Base-by-base conservation (phyloP, 1,140 invertebrate species). In the Ceratosolen fusciceps region DNA sequence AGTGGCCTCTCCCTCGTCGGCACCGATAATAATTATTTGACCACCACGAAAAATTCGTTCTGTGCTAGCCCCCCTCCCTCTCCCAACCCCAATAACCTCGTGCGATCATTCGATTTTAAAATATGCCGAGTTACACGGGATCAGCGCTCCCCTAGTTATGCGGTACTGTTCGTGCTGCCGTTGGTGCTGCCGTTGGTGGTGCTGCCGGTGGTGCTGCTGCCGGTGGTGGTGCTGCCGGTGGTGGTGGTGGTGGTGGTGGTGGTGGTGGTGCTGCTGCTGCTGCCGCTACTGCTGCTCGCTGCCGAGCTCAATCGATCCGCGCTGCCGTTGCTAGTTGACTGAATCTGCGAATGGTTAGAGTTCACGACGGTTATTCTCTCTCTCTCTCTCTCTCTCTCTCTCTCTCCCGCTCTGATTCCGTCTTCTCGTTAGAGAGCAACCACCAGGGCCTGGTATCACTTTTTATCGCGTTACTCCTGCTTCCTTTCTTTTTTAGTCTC, bases 341-440 rank as follows among this genome's bases (percentile, higher is more conserved):
- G 77, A 79, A 79, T 34, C 71, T 74, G 58, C 58, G 71, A 79
- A 67, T 79, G 77, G 56, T 74, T 73, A 67, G 74, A 79, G 58
- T 79, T 79, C 77, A 79, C 77, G 77, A 74, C 70, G 70, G 60
- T 70, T 56, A 79, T 74, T 84, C 68, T 24, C 34, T 26, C 54
- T 24, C 54, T 47, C 29, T 54, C 74, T 74, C 77, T 60, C 79
- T 52, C 73, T 47, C 67, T 54, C 73, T 70, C 60, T 65, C 68
- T 54, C 26, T 52, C 37, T 39, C 14, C 31, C 16, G 29, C 65
- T 49, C 49, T 70, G 34, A 60, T 31, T 8, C 24, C 29, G 47
- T 77, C 67, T 70, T 77, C 68, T 60, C 80, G 70, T 77, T 77
- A 71, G 56, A 49, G n/a, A n/a, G n/a, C n/a, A n/a, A 65, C 54